Base-by-base conservation (phyloP, 23 tunicate species). In the Trididemnum nubilum region DNA sequence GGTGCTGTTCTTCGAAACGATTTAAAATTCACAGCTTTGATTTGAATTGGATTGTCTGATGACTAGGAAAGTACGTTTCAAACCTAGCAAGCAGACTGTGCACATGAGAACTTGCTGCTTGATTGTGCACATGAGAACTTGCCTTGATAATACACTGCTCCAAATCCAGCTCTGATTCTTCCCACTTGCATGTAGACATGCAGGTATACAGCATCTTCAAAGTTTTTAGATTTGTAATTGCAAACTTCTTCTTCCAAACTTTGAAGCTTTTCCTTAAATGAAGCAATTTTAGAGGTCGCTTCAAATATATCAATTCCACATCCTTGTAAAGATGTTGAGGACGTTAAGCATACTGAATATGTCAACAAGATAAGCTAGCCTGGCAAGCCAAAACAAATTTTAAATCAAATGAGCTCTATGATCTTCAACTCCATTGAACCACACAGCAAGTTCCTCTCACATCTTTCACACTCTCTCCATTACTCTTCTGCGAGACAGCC, bases 341-440 rank as follows among this genome's bases (percentile, higher is more conserved):
- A 77, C 78, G 34, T n/a, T n/a, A 85, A n/a, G n/a, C n/a, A n/a
- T n/a, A n/a, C n/a, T n/a, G n/a, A n/a, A n/a, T n/a, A n/a, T n/a
- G n/a, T n/a, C n/a, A n/a, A n/a, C n/a, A n/a, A n/a, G n/a, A n/a
- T n/a, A n/a, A n/a, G n/a, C n/a, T n/a, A n/a, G n/a, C n/a, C n/a
- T n/a, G n/a, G n/a, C n/a, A n/a, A n/a, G n/a, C n/a, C n/a, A n/a
- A n/a, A n/a, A n/a, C n/a, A n/a, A n/a, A n/a, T n/a, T n/a, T n/a
- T n/a, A n/a, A n/a, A n/a, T n/a, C n/a, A n/a, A n/a, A n/a, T n/a
- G 77, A 79, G 85, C 84, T 63, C 34, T 85, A 79, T 79, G 89
- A 79, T 85, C 85, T 18, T 79, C 85, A 63, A 76, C 77, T 64
- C 34, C 58, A 64, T n/a, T 79, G 31, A 85, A 85, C 77, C 85